Evolutionary conservation across 2,888 invertebrate genomes (phyloP).

Genomic region (Drosophila falleni): DNA sequence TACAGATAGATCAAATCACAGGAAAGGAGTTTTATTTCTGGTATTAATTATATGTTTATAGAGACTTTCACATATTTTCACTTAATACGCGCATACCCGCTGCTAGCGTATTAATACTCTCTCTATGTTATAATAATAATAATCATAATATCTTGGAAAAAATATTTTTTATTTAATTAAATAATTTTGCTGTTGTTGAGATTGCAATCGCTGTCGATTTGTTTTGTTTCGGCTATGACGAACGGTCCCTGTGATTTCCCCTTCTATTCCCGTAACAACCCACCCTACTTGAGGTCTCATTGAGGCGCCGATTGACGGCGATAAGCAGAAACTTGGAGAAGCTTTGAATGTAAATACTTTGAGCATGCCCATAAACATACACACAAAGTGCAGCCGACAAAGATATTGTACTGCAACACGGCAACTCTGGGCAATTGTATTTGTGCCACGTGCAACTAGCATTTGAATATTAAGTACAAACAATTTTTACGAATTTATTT

Average conservation of each 20-base stretch:
- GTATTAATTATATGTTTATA: neutral
- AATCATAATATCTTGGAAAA: constrained; percentile 33
- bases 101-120: neutral
- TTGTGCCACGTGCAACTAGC: constrained; percentile 33
- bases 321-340: constrained; percentile 17
- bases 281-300: neutral
- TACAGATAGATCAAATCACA: neutral
- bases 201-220: constrained; percentile 44
- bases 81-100: neutral
- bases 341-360: constrained; percentile 35
- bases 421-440: neutral
- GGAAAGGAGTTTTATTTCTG: neutral
- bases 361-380: constrained; percentile 60
- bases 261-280: neutral
- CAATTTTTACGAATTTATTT: neutral
- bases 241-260: neutral
- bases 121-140: constrained; percentile 15
- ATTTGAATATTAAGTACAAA: neutral
- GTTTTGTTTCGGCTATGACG: constrained; percentile 26
- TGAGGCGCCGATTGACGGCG: neutral
- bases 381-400: constrained; percentile 67
- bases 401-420: neutral
- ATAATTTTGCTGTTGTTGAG: constrained; percentile 52
- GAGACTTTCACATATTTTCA: neutral
- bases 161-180: constrained; percentile 59